These are phyloP conservation scores for Clarias pachynema DNA, from an alignment of 2,797 vertebrate species.

Conservation along the genomic window DNA sequence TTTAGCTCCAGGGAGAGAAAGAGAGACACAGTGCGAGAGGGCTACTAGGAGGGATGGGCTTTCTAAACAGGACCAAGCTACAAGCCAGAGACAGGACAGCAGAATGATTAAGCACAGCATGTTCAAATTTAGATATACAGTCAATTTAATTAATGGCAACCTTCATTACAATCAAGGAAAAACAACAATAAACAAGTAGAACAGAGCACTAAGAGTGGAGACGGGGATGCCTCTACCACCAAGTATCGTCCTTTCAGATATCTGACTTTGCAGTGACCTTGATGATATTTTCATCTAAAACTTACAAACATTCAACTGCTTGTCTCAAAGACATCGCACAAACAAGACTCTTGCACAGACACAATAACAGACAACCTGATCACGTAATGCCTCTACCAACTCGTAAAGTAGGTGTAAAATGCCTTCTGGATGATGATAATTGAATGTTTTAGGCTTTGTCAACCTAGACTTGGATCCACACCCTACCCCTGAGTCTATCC, in stretches of 20 bases:
- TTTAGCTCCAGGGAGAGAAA: slow-evolving; percentile 45
- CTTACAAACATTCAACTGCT: background rate
- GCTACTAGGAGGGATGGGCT: background rate
- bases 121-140: background rate
- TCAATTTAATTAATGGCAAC: background rate
- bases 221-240: background rate
- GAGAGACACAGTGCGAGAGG: background rate
- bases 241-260: background rate
- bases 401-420: background rate
- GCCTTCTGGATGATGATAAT: background rate
- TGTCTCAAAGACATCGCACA: background rate
- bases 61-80: background rate
- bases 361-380: background rate
- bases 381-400: background rate
- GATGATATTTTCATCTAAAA: background rate
- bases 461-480: too few species aligned
- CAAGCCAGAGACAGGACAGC: background rate
- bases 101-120: background rate
- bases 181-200: background rate
- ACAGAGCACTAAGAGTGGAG: background rate
- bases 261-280: background rate
- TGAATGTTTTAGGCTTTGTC: background rate
- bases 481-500: background rate
- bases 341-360: background rate
- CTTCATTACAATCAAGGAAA: background rate